Conservation (phyloP, 1,140 invertebrate genomes). For the Brachionus sp. region DNA sequence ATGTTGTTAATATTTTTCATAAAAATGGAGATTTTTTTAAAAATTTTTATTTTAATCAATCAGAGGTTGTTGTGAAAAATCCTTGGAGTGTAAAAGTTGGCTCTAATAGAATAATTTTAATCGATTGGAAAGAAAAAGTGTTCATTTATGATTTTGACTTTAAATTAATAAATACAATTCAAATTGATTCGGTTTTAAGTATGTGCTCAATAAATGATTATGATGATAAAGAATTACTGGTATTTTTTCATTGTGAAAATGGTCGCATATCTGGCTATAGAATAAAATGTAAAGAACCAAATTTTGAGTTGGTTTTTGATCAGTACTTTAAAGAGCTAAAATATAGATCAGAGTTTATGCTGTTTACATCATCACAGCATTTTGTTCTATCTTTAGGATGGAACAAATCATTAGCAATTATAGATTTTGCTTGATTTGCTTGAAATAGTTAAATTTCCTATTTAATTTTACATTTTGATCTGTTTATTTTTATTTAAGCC, state of each 20-base stretch:
- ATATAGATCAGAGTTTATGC: slow-evolving; percentile 36
- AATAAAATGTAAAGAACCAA: neutral
- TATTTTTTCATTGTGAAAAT: slow-evolving; percentile 28
- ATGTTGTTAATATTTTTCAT: slow-evolving; percentile 12
- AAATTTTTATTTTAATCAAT: slow-evolving; percentile 15
- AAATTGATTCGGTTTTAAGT: neutral
- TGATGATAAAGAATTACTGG: neutral
- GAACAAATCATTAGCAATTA: neutral
- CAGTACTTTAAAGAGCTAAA: neutral
- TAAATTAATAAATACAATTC: neutral
- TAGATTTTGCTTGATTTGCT: neutral
- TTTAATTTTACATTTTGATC: neutral
- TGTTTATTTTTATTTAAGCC: neutral
- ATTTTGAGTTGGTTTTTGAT: neutral
- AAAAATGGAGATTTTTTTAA: slow-evolving; percentile 8
- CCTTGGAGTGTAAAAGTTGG: slow-evolving; percentile 36
- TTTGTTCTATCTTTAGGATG: slow-evolving; percentile 31
- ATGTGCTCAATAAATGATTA: slow-evolving; percentile 7
- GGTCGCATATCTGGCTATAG: neutral
- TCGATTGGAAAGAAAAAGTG: slow-evolving; percentile 40
- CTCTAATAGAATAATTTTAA: neutral
- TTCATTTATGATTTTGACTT: slow-evolving; percentile 26
- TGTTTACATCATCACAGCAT: neutral
- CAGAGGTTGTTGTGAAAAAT: neutral
- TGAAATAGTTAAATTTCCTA: neutral